These are phyloP conservation scores for Teleopsis dalmanni DNA, from an alignment of 1,140 invertebrate species.

Conservation along the genomic window DNA sequence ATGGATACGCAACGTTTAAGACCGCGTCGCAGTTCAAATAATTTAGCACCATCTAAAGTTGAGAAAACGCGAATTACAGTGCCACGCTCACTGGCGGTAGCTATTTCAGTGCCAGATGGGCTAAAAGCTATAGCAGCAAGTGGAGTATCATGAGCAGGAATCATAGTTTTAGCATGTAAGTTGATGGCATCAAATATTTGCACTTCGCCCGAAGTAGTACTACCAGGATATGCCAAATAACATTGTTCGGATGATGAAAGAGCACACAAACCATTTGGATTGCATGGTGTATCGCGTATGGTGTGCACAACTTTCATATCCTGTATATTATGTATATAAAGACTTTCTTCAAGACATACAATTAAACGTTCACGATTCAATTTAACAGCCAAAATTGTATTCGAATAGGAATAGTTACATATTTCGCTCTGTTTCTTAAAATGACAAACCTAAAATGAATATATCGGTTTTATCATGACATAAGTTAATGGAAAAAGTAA, in stretches of 20 bases:
- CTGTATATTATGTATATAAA: slow-evolving; percentile 97
- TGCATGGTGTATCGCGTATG: slow-evolving; percentile 94
- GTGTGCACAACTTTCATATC: slow-evolving; percentile 99
- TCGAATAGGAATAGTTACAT: slow-evolving; percentile 96
- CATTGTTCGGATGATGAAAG: slow-evolving; percentile 85
- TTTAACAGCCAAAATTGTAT: slow-evolving; percentile 93
- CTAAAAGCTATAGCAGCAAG: slow-evolving; percentile 93
- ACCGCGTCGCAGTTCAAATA: slow-evolving; percentile 94
- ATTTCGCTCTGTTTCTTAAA: slow-evolving; percentile 98
- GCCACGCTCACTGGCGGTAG: slow-evolving; percentile 93
- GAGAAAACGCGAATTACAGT: slow-evolving; percentile 96
- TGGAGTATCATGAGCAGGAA: slow-evolving; percentile 93
- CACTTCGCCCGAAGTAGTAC: slow-evolving; percentile 86
- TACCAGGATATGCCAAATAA: slow-evolving; percentile 95
- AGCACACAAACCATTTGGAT: slow-evolving; percentile 85
- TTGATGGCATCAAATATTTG: slow-evolving; percentile 97
- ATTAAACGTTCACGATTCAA: slow-evolving; percentile 91
- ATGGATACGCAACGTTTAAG: slow-evolving; percentile 95
- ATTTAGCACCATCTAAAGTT: slow-evolving; percentile 76
- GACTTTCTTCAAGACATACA: slow-evolving; percentile 93
- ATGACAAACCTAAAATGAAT: slow-evolving; percentile 67
- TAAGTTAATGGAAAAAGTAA: background rate
- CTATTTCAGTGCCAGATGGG: slow-evolving; percentile 76
- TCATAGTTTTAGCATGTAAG: slow-evolving; percentile 92
- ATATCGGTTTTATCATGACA: too few species aligned